Base-by-base conservation (phyloP, 2,888 invertebrate species). In the Rhagonycha lutea region DNA sequence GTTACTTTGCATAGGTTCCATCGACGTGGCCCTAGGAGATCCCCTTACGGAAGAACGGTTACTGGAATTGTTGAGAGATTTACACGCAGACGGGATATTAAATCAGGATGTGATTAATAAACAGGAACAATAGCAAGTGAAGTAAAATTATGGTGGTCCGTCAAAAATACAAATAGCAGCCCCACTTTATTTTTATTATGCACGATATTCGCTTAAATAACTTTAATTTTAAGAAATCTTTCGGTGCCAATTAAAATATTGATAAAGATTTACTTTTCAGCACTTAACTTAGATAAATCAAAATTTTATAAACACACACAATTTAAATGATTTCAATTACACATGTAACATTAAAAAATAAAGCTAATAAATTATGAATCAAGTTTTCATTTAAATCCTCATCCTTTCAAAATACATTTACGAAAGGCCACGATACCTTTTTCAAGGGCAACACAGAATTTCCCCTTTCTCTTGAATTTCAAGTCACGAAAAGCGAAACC, bases 21-120 rank as follows among this genome's bases (percentile, higher is more conserved):
- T 95, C 7, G 95, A 95, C 84, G 92, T 95, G 69, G 95, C 95
- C 5, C 88, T 95, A 14, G 94, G 94, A 1, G 93, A 94, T 84
- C 92, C 93, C 0, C 89, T 92, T 72, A 94, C 95, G 28, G 95
- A 95, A 85, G 91, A 92, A 81, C 90, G 95, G 70, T 89, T 95
- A 68, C 89, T 95, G 78, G 94, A 94, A 84, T 92, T 94, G 1
- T 91, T 95, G 32, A 90, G 92, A 78, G 95, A 95, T 86, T 90
- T 95, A 47, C 90, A 94, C 85, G 90, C 89, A 14, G 93, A 94
- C 75, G 94, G 94, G 12, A 90, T 95, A 73, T 89, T 94, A 14
- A 73, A 47, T 68, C 72, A 74, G 70, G 77, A 77, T 60, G 74
- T 77, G 14, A 29, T 74, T 72, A 70, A 71, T 71, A 77, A 74